Evolutionary conservation across 1,140 invertebrate genomes (phyloP).

Genomic region (Centruroides sculpturatus): DNA sequence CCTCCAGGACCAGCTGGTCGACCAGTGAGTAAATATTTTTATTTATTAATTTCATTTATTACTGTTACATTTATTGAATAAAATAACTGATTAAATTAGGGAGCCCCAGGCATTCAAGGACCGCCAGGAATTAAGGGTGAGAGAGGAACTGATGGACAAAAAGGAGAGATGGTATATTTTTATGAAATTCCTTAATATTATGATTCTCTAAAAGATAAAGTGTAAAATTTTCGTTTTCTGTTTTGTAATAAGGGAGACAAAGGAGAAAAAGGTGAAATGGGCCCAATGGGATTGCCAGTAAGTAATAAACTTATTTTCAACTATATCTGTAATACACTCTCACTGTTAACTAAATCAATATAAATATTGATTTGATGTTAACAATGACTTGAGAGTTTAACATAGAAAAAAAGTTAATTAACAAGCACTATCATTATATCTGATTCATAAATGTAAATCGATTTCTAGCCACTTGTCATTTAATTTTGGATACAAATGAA

Average conservation of each 20-base stretch:
- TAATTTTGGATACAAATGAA: too few species aligned
- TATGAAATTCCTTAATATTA: too few species aligned
- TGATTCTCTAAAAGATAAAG: too few species aligned
- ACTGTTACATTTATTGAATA: neutral
- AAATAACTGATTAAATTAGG: conserved; percentile 25
- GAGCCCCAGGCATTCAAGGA: conserved; percentile 56
- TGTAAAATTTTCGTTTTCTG: neutral
- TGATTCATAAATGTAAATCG: too few species aligned
- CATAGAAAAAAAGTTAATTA: too few species aligned
- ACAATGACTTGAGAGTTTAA: too few species aligned
- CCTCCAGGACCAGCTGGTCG: conserved; percentile 7
- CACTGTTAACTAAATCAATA: too few species aligned
- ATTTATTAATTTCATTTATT: neutral
- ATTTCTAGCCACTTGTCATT: too few species aligned
- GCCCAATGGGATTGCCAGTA: conserved; percentile 12
- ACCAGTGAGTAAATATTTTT: neutral
- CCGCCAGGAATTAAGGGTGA: conserved; percentile 80
- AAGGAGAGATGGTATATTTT: conserved; percentile 59
- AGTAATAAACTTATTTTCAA: neutral
- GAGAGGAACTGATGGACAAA: conserved; percentile 64
- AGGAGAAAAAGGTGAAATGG: conserved; percentile 1
- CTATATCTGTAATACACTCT: too few species aligned
- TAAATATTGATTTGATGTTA: too few species aligned
- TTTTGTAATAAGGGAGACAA: conserved; percentile 1
- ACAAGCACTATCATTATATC: too few species aligned